Evolutionary conservation across 2,113 vertebrate species (phyloP).

Genomic region (Cacatua alba): DNA sequence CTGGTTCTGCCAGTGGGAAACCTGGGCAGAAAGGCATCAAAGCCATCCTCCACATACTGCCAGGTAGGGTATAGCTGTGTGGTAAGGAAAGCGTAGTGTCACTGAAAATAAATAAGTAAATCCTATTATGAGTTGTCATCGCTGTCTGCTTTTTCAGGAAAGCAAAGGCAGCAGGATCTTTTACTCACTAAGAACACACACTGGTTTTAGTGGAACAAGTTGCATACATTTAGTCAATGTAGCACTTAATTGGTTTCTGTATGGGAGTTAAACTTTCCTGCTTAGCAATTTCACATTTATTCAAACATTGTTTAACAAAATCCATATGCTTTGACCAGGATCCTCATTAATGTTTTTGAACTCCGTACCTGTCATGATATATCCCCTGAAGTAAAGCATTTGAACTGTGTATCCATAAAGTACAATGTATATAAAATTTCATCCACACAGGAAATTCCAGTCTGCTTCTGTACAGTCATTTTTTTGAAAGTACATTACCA

Average conservation of each 20-base stretch:
- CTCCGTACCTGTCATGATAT: background rate
- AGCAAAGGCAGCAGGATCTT: background rate
- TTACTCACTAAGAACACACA: fast-evolving
- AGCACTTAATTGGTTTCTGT: background rate
- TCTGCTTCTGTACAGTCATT: background rate
- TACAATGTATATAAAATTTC: background rate
- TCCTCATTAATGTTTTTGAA: background rate
- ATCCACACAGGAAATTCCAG: background rate
- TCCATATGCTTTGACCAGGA: background rate
- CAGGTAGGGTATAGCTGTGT: background rate
- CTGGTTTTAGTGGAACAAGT: background rate
- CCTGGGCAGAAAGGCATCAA: background rate
- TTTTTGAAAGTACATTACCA: background rate
- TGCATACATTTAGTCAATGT: background rate
- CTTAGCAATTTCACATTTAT: background rate
- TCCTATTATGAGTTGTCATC: background rate
- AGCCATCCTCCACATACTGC: background rate
- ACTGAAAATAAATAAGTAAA: background rate
- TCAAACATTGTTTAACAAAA: background rate
- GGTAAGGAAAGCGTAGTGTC: background rate
- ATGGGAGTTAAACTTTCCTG: background rate
- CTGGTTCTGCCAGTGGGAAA: background rate
- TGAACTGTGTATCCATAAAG: background rate
- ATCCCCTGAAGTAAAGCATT: background rate
- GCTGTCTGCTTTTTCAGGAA: background rate